phyloP scores from a whole-genome alignment of 2,113 vertebrate genomes.

The Sphaerodactylus townsendi region DNA sequence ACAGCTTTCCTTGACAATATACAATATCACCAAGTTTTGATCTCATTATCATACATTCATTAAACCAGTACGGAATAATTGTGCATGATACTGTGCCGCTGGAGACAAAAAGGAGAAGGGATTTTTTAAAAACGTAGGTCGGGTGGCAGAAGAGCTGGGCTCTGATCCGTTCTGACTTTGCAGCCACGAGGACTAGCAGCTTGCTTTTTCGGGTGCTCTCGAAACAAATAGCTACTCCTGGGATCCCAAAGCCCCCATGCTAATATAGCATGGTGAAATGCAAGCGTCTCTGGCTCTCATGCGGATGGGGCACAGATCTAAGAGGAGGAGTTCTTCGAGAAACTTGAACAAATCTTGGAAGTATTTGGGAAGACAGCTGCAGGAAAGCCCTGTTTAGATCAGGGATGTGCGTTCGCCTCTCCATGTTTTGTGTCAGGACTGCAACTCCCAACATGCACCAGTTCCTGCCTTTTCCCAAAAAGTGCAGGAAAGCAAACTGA shows the following conservation, averaged over 20 bases:
- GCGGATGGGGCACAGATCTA: neutral
- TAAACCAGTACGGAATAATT: neutral
- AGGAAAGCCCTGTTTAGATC: no score
- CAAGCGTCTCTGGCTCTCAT: no score
- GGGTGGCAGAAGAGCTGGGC: neutral
- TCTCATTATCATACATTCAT: neutral
- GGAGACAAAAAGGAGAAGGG: no score
- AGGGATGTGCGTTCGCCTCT: no score
- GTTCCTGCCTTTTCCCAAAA: no score
- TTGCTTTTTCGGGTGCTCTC: neutral
- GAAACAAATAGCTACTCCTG: no score
- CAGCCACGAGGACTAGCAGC: neutral
- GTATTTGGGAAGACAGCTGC: no score
- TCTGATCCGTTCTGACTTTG: neutral
- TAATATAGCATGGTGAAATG: neutral
- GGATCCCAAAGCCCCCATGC: neutral
- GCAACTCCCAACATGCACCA: no score
- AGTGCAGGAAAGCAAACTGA: no score
- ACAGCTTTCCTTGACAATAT: neutral
- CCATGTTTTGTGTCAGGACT: no score
- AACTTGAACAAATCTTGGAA: no score
- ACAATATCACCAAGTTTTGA: neutral
- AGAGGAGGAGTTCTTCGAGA: no score
- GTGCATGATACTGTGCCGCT: neutral
- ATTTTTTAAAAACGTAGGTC: neutral